Evolutionary conservation across 2,888 invertebrate genomes (phyloP), one percentile per base, ranked within the genome.

Genomic region (Teinopalpus imperialis): DNA sequence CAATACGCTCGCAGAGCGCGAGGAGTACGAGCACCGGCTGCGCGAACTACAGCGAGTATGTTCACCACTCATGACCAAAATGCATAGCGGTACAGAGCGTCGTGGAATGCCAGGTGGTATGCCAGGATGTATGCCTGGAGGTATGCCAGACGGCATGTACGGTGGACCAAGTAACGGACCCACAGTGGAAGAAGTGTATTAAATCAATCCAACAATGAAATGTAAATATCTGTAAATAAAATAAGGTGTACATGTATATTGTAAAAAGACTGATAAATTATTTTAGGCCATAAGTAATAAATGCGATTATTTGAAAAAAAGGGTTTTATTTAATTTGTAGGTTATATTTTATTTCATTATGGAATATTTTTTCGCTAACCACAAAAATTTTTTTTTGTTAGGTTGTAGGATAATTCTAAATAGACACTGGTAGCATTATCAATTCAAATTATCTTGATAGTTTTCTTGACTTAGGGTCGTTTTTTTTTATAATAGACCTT

Each of bases 1-100:
- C 65, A 94, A 92, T 79, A 89, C 87, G 23, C 81, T 89, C 56
- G 94, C 92, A 3, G 93, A 91, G 44, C 91, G 90, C 64, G 93
- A 90, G 3, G 93, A 92, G 66, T 92, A 86, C 59, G 92, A 93
- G 48, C 87, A 91, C 59, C 90, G 88, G 54, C 65, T 91, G 53
- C 88, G 91, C 53, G 92, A 93, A 47, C 48, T 93, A 20, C 91
- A 91, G 60, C 83, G 81, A 43, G 73, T 81, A 7, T 92, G 92
- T 60, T 87, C 66, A 69, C 93, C 90, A 1, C 57, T 90, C 27
- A 90, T 91, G 91, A 85, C 79, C 52, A 91, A 90, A 62, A 62
- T 91, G 63, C 90, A 91, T 54, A 93, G 92, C 49, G 90, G 90
- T 0, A 86, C n/a, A n/a, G n/a, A n/a, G n/a, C n/a, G 78, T 7